Evolutionary conservation across 2,888 invertebrate species (phyloP).

Genomic region (Podotricha telesiphe): DNA sequence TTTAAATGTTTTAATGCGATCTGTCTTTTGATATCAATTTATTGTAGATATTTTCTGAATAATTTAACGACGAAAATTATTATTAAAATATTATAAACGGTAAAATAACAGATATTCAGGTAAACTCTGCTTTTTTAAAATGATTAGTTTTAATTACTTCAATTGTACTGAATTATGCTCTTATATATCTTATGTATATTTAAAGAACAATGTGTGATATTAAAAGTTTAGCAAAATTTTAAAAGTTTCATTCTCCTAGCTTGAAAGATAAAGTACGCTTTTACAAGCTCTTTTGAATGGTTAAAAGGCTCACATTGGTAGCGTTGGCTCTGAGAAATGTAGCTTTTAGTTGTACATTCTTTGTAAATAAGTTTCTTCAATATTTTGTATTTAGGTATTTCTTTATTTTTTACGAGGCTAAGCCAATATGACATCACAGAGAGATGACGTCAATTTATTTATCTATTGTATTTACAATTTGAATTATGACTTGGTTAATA

Average conservation of each 20-base stretch:
- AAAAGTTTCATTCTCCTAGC: slow-evolving; percentile 23
- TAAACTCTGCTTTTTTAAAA: neutral
- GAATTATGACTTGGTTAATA: no score
- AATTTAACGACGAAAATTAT: neutral
- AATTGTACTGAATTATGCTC: no score
- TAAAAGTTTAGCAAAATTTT: slow-evolving; percentile 22
- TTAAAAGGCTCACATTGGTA: slow-evolving; percentile 28
- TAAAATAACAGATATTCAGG: neutral
- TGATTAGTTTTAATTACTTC: no score
- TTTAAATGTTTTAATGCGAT: neutral
- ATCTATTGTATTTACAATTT: no score
- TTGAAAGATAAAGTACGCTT: slow-evolving; percentile 32
- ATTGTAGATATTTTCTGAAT: neutral
- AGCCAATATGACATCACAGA: no score
- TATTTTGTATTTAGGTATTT: neutral
- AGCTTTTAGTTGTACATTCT: slow-evolving; percentile 7
- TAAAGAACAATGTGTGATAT: slow-evolving; percentile 13
- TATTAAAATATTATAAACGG: neutral
- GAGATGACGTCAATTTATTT: no score
- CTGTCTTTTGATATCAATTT: neutral
- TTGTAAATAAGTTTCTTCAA: neutral
- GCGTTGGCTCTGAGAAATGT: slow-evolving; percentile 12
- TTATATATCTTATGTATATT: neutral
- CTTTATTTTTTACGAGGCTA: no score
- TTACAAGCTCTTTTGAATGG: slow-evolving; percentile 36